Evolutionary conservation across 2,888 invertebrate species (phyloP), one percentile per base, ranked within the genome.

Genomic region (Cetonia aurata): DNA sequence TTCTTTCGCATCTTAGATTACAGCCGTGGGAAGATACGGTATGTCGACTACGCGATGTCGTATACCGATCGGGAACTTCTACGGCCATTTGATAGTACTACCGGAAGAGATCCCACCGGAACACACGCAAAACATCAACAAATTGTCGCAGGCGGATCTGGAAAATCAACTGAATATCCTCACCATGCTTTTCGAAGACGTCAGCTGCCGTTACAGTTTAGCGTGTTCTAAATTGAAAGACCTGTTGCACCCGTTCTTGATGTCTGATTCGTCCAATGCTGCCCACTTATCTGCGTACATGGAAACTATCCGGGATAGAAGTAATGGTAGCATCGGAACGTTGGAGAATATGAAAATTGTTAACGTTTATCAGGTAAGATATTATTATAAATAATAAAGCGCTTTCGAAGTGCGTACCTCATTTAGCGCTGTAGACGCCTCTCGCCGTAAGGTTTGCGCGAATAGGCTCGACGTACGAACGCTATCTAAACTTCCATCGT

Each of bases 21-120:
- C 96, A 41, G 94, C 94, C 0, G 95, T 96, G 76, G 96, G 96
- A 9, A 89, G 96, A 10, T 96, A 96, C 80, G 96, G 96, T 55
- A 95, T 96, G 93, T 93, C 95, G 25, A 93, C 95, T 0, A 93
- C 95, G 68, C 91, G 95, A 77, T 96, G 96, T 79, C 92, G 94
- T 85, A 95, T 97, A 74, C 96, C 96, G 0, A 86, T 96, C 44
- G 97, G 96, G n/a, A 92, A 93, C 84, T 97, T 96, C 85, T 97
- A 95, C 82, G 97, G 97, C 0, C 96, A 96, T 83, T 90, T 95
- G 48, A 91, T 94, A 1, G 89, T 94, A 70, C 86, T 96, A 59
- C 86, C 87, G 0, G 87, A 87, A 68, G 87, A 87, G 79, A 82
- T 86, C 73, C 85, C 86, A 17, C 80, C 81, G 1, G 86, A 86